Percentiles rank a stretch among this genome's conserved stretches.
Evolutionary conservation across 2,888 invertebrate genomes (phyloP).

Genomic region (Ormyrus labotus): DNA sequence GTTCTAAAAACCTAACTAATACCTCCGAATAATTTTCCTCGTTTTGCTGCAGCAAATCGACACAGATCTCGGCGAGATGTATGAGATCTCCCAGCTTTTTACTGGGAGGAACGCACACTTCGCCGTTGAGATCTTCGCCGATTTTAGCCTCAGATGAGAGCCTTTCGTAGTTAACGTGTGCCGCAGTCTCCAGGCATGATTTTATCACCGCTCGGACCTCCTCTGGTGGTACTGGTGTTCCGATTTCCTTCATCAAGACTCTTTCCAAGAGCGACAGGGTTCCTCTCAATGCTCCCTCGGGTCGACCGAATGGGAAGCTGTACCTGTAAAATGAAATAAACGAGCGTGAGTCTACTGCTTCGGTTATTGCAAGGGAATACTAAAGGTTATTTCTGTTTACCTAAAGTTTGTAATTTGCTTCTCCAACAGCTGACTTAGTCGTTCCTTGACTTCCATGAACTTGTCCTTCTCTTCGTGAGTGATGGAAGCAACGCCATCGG

Average conservation of each 20-base stretch:
- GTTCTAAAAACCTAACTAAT: conserved; percentile 76
- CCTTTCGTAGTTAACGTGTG: conserved; percentile 96
- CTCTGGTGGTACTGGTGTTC: conserved; percentile 95
- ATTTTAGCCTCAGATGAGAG: conserved; percentile 98
- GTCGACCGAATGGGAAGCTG: conserved; percentile 99
- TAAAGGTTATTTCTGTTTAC: conserved; percentile 75
- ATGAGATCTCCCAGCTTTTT: conserved; percentile 97
- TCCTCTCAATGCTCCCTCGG: conserved; percentile 98
- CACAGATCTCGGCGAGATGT: conserved; percentile 97
- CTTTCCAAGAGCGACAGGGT: conserved; percentile 96
- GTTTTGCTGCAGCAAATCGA: conserved; percentile 98
- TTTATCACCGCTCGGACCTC: conserved; percentile 98
- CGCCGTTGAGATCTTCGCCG: conserved; percentile 89
- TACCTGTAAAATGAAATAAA: conserved; percentile 79
- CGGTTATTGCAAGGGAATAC: background rate
- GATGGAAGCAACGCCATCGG: conserved; percentile 99
- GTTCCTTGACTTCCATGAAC: conserved; percentile 97
- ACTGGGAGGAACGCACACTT: conserved; percentile 88
- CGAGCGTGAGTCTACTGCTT: background rate
- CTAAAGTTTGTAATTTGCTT: conserved; percentile 99
- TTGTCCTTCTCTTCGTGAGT: conserved; percentile 98
- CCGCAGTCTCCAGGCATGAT: conserved; percentile 98
- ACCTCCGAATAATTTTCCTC: conserved; percentile 99
- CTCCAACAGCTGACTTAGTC: conserved; percentile 93
- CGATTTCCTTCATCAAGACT: conserved; percentile 99